Evolutionary conservation across 92 coral and sea anemone genomes (phyloP).

Genomic region (Plumapathes pennacea): DNA sequence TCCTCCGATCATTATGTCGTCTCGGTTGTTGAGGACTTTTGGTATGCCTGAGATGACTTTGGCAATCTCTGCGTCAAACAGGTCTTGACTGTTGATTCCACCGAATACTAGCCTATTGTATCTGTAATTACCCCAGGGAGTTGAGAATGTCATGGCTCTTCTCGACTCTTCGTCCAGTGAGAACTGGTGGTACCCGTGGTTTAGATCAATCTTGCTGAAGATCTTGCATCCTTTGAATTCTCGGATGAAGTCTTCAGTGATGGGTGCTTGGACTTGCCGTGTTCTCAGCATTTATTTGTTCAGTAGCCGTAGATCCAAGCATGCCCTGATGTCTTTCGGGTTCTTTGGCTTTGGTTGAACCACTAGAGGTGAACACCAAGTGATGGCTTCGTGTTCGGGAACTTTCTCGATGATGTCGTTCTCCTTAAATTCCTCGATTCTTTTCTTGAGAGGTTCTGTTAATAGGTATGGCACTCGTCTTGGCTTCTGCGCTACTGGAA

Average conservation of each 20-base stretch:
- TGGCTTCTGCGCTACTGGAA: slow-evolving; percentile 50
- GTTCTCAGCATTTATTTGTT: slow-evolving; percentile 36
- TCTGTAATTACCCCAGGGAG: slow-evolving; percentile 40
- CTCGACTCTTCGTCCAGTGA: slow-evolving; percentile 25
- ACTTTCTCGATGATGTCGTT: slow-evolving; percentile 49
- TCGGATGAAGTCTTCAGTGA: slow-evolving; percentile 41
- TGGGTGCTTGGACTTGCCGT: slow-evolving; percentile 50
- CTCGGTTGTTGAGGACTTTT: slow-evolving; percentile 49
- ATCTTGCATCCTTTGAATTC: slow-evolving; percentile 30
- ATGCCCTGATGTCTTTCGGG: slow-evolving; percentile 42
- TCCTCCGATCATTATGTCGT: slow-evolving; percentile 59
- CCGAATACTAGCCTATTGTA: slow-evolving; percentile 52
- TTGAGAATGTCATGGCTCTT: slow-evolving; percentile 17
- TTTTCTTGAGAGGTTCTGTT: slow-evolving; percentile 39
- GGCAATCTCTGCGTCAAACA: slow-evolving; percentile 25
- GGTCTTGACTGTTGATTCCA: slow-evolving; percentile 55
- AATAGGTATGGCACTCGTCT: slow-evolving; percentile 47
- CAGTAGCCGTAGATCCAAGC: slow-evolving; percentile 35
- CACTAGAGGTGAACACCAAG: slow-evolving; percentile 46
- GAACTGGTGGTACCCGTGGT: slow-evolving; percentile 35
- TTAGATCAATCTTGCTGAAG: slow-evolving; percentile 26
- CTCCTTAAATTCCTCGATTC: slow-evolving; percentile 26
- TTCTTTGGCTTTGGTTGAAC: slow-evolving; percentile 57
- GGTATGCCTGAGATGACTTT: slow-evolving; percentile 40
- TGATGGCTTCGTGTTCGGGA: slow-evolving; percentile 44